phyloP scores from a whole-genome alignment of 2,113 vertebrate species.

The Coreoperca whiteheadi region DNA sequence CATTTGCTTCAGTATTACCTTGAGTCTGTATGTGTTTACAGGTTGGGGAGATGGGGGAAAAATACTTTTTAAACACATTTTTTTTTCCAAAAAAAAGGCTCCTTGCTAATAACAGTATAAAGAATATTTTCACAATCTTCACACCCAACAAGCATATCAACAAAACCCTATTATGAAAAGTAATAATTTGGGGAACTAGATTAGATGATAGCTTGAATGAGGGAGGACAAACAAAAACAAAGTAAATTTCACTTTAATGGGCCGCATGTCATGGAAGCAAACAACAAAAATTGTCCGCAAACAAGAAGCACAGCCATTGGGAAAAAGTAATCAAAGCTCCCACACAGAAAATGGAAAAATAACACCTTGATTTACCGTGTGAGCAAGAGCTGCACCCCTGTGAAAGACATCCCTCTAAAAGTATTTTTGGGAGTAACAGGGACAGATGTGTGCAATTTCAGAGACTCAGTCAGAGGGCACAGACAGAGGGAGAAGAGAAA shows the following conservation, averaged over 20 bases:
- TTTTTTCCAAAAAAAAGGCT: neutral
- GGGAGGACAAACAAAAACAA: slow-evolving; percentile 1
- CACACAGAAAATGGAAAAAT: slow-evolving; percentile 57
- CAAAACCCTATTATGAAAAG: neutral
- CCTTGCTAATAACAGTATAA: too few relatives aligned
- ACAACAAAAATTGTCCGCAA: slow-evolving; percentile 30
- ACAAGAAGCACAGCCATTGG: slow-evolving; percentile 23
- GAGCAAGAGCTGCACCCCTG: slow-evolving; percentile 33
- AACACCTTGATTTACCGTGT: slow-evolving; percentile 61
- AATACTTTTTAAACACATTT: neutral
- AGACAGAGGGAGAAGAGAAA: slow-evolving; percentile 27
- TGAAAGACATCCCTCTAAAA: slow-evolving; percentile 54
- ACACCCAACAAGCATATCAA: neutral
- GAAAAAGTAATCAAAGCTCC: slow-evolving; percentile 52
- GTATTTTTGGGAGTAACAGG: slow-evolving; percentile 53
- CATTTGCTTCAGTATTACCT: slow-evolving; percentile 16
- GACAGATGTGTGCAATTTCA: slow-evolving; percentile 71
- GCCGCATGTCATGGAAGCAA: slow-evolving; percentile 13
- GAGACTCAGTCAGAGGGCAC: slow-evolving; percentile 35
- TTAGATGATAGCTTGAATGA: neutral
- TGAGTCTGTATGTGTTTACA: slow-evolving; percentile 22
- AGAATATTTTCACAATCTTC: neutral
- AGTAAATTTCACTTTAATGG: slow-evolving; percentile 20
- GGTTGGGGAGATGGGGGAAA: neutral
- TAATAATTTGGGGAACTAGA: neutral